Base-by-base conservation (phyloP, 2,797 vertebrate genomes). In the Amazona ochrocephala region DNA sequence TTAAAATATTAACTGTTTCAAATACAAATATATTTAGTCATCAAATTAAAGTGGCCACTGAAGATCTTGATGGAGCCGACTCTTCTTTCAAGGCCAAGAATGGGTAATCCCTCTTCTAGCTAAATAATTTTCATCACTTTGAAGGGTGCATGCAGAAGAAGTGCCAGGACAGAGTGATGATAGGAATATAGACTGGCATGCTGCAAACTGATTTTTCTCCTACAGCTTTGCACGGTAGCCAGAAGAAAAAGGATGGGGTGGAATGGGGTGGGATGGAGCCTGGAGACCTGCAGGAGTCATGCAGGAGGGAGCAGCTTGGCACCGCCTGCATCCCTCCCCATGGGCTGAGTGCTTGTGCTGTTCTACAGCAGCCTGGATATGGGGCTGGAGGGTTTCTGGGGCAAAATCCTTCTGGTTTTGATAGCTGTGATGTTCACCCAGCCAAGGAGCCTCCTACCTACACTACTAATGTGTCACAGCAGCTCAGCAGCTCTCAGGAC, bases 401-500 rank as follows among this genome's bases (percentile, higher is more conserved):
- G 23, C 16, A 56, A 58, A 65, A 39, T 21, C 13, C 2, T 11
- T 19, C 15, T 39, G 32, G 0, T 30, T 41, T 42, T 50, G 39
- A 39, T 14, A 50, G 32, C 53, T 0, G 1, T 8, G 21, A 32
- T 0, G 1, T 44, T n/a, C 0, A 4, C 8, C 11, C 13, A 32
- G 54, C 13, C 24, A 5, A 22, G n/a, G 13, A 54, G 21, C 17
- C 26, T 53, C 30, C 34, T 7, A 9, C 21, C 30, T 3, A 0
- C 22, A 7, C 18, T 5, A 7, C 54, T 7, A 11, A n/a, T 9
- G 23, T 34, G 41, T 24, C 34, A 16, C 18, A 13, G 65, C 24
- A 48, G 24, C 29, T 37, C 9, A 24, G n/a, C 13, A 7, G 45
- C 29, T 39, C n/a, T 45, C 1, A 5, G 17, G 13, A 37, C 45